These are phyloP conservation scores for Myotis davidii DNA, from an alignment of 2,113 vertebrate genomes.

Conservation along the genomic window DNA sequence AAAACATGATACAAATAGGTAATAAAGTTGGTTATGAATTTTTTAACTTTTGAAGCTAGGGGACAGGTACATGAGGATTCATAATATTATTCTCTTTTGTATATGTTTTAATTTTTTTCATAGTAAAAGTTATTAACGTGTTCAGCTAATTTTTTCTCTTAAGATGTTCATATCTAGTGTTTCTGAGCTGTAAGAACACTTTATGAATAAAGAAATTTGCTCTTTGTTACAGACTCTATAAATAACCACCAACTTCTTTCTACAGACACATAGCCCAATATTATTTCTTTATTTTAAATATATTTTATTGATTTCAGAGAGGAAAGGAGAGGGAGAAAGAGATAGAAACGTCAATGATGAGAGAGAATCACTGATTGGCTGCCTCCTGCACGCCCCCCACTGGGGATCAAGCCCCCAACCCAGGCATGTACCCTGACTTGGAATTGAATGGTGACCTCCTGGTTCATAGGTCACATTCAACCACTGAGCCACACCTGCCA, in stretches of 20 bases:
- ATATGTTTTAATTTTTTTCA: background rate
- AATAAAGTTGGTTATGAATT: background rate
- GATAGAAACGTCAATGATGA: no score
- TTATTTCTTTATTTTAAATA: background rate
- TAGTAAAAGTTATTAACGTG: background rate
- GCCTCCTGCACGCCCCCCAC: no score
- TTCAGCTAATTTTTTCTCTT: background rate
- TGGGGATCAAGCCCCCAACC: no score
- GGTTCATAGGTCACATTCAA: no score
- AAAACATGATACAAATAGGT: background rate
- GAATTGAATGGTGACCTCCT: no score
- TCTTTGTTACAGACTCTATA: background rate
- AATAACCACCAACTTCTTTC: background rate
- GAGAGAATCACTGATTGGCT: no score
- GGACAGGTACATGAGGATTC: background rate
- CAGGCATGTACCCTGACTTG: no score
- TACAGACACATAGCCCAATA: background rate
- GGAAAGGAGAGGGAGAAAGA: no score
- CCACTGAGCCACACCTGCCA: no score
- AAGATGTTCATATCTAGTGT: background rate
- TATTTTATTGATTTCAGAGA: no score
- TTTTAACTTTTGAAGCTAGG: background rate
- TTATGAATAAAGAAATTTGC: background rate
- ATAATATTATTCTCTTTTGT: background rate
- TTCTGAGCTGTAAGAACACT: background rate